A percentile compares a stretch with the other conserved stretches of the same genome.
Evolutionary conservation across 2,888 invertebrate species (phyloP).

Genomic region (Carpatolechia fugitivella): DNA sequence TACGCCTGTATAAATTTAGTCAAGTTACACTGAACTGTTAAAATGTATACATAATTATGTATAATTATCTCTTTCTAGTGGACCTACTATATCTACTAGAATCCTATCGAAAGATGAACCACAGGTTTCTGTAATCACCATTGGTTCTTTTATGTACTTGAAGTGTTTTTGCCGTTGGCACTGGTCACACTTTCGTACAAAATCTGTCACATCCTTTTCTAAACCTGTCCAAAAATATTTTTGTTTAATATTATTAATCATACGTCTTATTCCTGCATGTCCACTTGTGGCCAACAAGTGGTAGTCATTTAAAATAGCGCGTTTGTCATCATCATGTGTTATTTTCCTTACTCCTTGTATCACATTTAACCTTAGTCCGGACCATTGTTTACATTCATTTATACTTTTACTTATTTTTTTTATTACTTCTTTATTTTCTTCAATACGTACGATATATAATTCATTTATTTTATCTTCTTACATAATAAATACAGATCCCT

Average conservation of each 20-base stretch:
- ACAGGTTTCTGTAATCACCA: conserved; percentile 12
- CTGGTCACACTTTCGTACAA: conserved; percentile 5
- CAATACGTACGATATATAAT: neutral
- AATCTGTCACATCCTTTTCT: neutral
- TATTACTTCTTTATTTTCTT: neutral
- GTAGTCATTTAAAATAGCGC: neutral
- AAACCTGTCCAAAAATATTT: neutral
- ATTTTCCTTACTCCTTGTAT: neutral
- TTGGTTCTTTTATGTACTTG: conserved; percentile 12
- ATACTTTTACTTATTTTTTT: neutral
- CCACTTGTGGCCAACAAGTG: conserved; percentile 6
- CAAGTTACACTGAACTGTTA: neutral
- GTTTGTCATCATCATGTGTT: neutral
- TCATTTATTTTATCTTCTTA: neutral
- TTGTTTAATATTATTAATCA: neutral
- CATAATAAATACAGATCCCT: neutral
- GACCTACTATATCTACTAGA: conserved; percentile 17
- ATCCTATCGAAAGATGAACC: conserved; percentile 17
- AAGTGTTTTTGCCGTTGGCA: conserved; percentile 12
- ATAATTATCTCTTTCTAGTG: conserved; percentile 15
- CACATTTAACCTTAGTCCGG: neutral
- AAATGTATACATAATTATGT: conserved; percentile 4
- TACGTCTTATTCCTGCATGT: conserved; percentile 13
- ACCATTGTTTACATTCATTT: neutral
- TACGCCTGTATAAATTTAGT: neutral